Base-by-base conservation (phyloP, 2,888 invertebrate species). In the Dryomyza anilis region DNA sequence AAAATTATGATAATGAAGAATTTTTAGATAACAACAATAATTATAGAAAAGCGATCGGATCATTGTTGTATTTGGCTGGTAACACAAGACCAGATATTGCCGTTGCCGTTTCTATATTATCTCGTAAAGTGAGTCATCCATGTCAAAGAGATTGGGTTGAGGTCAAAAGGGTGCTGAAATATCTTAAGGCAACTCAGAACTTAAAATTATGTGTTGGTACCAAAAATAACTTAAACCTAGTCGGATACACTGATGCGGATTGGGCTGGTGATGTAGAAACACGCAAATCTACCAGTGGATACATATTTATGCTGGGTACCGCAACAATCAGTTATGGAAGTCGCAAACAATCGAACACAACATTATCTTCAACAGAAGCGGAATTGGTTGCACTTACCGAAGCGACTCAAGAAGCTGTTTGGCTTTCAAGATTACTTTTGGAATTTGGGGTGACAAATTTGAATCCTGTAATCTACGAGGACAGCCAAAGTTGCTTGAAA, bases 51-150 rank as follows among this genome's bases (percentile, higher is more conserved):
- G 39, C 39, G 7, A 16, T 64, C 2, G 64, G 45, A 27, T 27
- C 52, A 2, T 19, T 63, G 21, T 52, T 63, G 29, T 63, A 63
- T 39, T 27, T 56, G 6, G 63, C 46, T 46, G 46, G 56, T 7
- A 63, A 46, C 12, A 55, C 63, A 2, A 45, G 63, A n/a, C 55
- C 63, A 8, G 55, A 62, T 55, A 62, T 62, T 25, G 19, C 61
- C n/a, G 33, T 23, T 16, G 52, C 50, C 5, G 52, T 61, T 39
- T 61, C 50, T 10, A 23, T 60, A 29, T 25, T 61, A 25, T 61
- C 59, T 8, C 27, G 60, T 12, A 50, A 60, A 36, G 25, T 36
- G 25, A 60, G 60, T 27, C 48, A 60, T 1, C 60, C 60, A 5
- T 50, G 25, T 16, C 6, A 60, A 36, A 50, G 21, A 16, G 50